Evolutionary conservation across 92 coral and sea anemone genomes (phyloP).

Genomic region (Micromussa lordhowensis): DNA sequence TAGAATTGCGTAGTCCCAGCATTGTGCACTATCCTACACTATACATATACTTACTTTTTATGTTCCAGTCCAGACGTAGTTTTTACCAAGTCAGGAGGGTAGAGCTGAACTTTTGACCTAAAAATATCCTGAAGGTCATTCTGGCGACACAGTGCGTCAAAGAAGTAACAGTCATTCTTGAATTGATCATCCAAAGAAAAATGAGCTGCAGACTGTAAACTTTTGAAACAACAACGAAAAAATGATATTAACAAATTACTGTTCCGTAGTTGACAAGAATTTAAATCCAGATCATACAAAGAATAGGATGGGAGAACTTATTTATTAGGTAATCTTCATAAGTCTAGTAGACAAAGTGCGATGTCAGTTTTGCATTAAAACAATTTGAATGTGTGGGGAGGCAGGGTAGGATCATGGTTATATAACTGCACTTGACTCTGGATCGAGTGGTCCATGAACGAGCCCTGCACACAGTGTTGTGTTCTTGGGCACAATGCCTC

Average conservation of each 20-base stretch:
- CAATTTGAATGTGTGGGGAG: too few relatives aligned
- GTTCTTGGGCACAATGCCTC: too few relatives aligned
- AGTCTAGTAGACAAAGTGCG: too few relatives aligned
- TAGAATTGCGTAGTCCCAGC: background rate
- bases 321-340: too few relatives aligned
- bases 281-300: too few relatives aligned
- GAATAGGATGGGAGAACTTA: too few relatives aligned
- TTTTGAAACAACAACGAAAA: background rate
- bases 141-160: constrained; percentile 91
- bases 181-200: constrained; percentile 67
- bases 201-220: constrained; percentile 20
- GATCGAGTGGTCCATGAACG: too few relatives aligned
- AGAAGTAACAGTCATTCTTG: constrained; percentile 77
- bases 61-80: constrained; percentile 68
- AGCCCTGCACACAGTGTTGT: too few relatives aligned
- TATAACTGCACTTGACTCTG: too few relatives aligned
- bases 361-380: too few relatives aligned
- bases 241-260: background rate
- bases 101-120: constrained; percentile 91
- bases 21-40: background rate
- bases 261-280: too few relatives aligned
- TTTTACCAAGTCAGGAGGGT: constrained; percentile 88
- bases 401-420: too few relatives aligned
- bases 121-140: constrained; percentile 88
- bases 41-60: constrained; percentile 56